These are phyloP conservation scores for Falco columbarius DNA, from an alignment of 2,797 vertebrate genomes.

Conservation along the genomic window DNA sequence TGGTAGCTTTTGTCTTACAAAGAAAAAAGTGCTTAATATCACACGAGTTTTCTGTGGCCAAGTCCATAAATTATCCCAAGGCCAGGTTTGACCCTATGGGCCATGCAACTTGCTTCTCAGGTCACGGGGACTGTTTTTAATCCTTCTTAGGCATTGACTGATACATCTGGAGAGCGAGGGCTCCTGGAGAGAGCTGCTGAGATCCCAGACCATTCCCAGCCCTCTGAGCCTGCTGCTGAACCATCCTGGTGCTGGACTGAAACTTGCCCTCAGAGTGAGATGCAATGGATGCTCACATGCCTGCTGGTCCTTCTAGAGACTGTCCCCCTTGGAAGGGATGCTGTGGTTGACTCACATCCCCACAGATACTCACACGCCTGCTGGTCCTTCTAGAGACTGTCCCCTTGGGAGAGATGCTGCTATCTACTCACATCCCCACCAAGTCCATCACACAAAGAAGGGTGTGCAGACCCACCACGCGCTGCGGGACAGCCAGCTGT, in stretches of 20 bases:
- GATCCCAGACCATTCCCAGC: neutral
- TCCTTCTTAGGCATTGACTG: fast-evolving
- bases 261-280: too few relatives aligned
- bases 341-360: neutral
- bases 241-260: neutral
- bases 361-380: neutral
- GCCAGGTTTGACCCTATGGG: neutral
- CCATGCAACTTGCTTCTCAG: neutral
- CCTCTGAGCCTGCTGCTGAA: neutral
- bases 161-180: neutral
- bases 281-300: neutral
- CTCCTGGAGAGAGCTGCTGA: neutral
- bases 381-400: fast-evolving
- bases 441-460: too few relatives aligned
- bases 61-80: neutral
- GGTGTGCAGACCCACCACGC: neutral
- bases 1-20: neutral
- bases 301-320: fast-evolving
- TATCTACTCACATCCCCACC: fast-evolving
- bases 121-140: neutral
- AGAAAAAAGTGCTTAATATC: neutral
- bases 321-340: neutral
- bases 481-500: neutral
- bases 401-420: neutral
- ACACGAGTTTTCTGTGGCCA: neutral